Base-by-base conservation (phyloP, 2,797 vertebrate genomes). In the Aulostomus chinensis region DNA sequence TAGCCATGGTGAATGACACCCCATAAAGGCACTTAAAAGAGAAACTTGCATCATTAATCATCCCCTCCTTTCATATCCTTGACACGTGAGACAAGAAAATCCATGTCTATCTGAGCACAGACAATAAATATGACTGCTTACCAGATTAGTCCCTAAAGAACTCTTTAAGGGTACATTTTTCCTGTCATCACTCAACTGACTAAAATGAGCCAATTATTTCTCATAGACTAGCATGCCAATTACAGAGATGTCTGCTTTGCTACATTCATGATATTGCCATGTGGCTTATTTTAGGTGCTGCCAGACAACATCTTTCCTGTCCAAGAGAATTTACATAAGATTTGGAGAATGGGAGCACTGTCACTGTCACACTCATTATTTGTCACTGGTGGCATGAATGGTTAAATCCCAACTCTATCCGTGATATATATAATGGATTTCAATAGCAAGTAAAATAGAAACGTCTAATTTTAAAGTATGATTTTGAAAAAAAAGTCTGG, bases 61-160 rank as follows among this genome's bases (percentile, higher is more conserved):
- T 92, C 80, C 80, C 81, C 84, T 88, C 90, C 90, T 90, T 90
- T 93, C 87, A 93, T 89, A 84, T 49, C 81, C 80, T 72, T 92
- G 90, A 91, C 91, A 77, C 83, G 75, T 84, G 79, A 88, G 89
- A 93, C 93, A 92, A 85, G 89, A 76, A 90, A 88, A 94, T 90
- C 89, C 91, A 90, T 92, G 68, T 94, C 94, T 93, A 92, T 95
- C 90, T 87, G 83, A 73, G 81, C 80, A 86, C 89, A 89, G 83
- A 88, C 92, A 93, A 94, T 94, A 95, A 95, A 92, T 93, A 94
- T 91, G 91, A 89, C 92, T 86, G 89, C 90, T 94, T 93, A 73
- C 67, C 89, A 92, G 92, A 94, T 95, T 92, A 94, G 91, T 94
- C 94, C 93, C 93, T 74, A 71, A 83, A 93, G 93, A 91, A 92